These are phyloP conservation scores for Amphilophus citrinellus DNA, from an alignment of 2,113 vertebrate genomes.

Conservation along the genomic window DNA sequence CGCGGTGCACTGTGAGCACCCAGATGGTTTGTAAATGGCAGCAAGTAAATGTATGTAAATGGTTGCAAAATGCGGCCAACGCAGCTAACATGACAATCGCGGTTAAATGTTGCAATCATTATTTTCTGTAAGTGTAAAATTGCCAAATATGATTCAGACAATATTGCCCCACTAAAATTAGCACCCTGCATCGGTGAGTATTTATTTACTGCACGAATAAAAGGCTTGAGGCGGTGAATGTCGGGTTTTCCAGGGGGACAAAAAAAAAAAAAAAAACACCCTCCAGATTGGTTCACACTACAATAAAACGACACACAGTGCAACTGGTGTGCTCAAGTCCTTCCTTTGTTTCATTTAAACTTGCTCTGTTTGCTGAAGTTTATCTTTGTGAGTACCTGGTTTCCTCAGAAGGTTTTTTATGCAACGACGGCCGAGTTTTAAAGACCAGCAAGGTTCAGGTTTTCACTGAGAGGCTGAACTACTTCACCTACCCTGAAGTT, in stretches of 20 bases:
- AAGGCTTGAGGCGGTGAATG: not conserved
- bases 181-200: not conserved
- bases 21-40: not conserved
- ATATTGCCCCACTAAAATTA: fast-evolving
- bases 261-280: too few species aligned
- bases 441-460: not conserved
- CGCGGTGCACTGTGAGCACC: not conserved
- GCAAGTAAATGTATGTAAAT: not conserved
- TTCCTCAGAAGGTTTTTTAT: slow-evolving; percentile 5
- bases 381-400: slow-evolving; percentile 33
- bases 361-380: slow-evolving; percentile 30
- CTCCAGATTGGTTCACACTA: not conserved
- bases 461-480: not conserved
- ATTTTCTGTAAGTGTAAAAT: not conserved
- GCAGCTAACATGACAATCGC: not conserved
- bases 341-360: slow-evolving; percentile 26
- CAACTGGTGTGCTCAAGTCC: slow-evolving; percentile 22
- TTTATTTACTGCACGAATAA: not conserved
- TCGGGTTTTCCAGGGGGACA: too few species aligned
- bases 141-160: too few species aligned
- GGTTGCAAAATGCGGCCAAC: too few species aligned
- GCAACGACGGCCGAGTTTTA: not conserved
- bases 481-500: not conserved
- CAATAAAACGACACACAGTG: not conserved
- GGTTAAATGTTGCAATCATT: not conserved